Percentiles rank a stretch among this genome's conserved stretches.
These are phyloP conservation scores for Zaprionus lachaisei DNA, from an alignment of 1,140 invertebrate species.

Conservation along the genomic window DNA sequence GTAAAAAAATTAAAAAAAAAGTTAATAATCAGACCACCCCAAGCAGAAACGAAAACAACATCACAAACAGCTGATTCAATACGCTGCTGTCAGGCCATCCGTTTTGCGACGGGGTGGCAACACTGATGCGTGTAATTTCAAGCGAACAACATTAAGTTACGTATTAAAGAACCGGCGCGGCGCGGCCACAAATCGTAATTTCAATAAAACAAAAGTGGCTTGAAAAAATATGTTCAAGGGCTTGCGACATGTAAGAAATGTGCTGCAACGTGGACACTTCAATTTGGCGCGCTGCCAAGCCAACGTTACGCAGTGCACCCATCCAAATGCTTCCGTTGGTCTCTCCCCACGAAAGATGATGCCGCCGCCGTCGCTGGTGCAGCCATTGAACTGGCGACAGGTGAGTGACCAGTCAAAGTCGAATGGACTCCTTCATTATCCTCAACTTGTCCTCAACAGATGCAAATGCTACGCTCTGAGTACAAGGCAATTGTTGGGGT, in stretches of 20 bases:
- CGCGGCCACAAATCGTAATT: conserved; percentile 24
- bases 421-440: background rate
- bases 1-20: conserved; percentile 32
- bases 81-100: conserved; percentile 41
- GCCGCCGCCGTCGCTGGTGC: conserved; percentile 15
- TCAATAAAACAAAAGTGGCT: conserved; percentile 40
- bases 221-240: conserved; percentile 70
- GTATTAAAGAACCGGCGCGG: conserved; percentile 54
- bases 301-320: conserved; percentile 31
- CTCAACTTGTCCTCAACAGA: conserved; percentile 23
- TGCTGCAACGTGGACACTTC: conserved; percentile 65
- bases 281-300: conserved; percentile 38
- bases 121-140: conserved; percentile 55
- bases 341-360: conserved; percentile 2
- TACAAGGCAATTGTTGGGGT: conserved; percentile 84
- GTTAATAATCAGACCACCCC: conserved; percentile 5
- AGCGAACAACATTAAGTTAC: conserved; percentile 63
- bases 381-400: conserved; percentile 67
- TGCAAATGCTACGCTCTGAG: conserved; percentile 84
- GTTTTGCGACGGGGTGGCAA: conserved; percentile 61
- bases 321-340: conserved; percentile 6
- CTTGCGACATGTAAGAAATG: conserved; percentile 67
- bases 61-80: conserved; percentile 47
- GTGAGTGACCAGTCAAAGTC: conserved; percentile 24
- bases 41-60: conserved; percentile 24